Evolutionary conservation across 2,888 invertebrate species (phyloP), one percentile per base, ranked within the genome.

Genomic region (Erebia epiphron): DNA sequence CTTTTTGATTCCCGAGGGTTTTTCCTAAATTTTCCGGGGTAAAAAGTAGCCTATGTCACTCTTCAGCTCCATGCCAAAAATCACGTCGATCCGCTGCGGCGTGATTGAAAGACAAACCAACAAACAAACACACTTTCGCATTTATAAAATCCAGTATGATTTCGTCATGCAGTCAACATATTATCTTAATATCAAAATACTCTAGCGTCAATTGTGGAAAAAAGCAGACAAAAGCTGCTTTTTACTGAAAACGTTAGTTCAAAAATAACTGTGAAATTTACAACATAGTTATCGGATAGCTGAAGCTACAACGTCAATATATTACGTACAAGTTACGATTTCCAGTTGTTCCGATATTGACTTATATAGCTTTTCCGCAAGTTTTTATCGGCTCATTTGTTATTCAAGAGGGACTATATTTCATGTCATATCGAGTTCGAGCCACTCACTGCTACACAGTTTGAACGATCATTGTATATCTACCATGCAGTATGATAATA

Each of bases 351-450:
- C 61, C 60, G 60, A 52, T 43, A 54, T 70, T 70, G 66, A 66
- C 66, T 70, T 67, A 61, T 70, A 69, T 69, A 67, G 67, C 69
- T 80, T 80, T 78, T 78, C 77, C 80, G 77, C 79, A 80, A 84
- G 81, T 85, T 84, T 84, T 81, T 82, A 86, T 82, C 82, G 79
- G 79, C 82, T 85, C 83, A 85, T 86, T 85, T 78, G 79, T 84
- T 88, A 87, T 88, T 87, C 86, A 87, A 87, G 84, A 85, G 80
- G 79, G 79, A 82, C 82, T 83, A 84, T 86, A 84, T 86, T 85
- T 83, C 81, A 82, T 80, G 77, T 83, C 80, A 78, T 81, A 83
- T 85, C 83, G 82, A 79, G 75, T 76, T 73, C 70, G 70, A 70
- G 76, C 73, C 74, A 78, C 72, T 77, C 72, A 76, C 77, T 77